Base-by-base conservation (phyloP, 2,797 vertebrate genomes). In the Aselliscus stoliczkanus region DNA sequence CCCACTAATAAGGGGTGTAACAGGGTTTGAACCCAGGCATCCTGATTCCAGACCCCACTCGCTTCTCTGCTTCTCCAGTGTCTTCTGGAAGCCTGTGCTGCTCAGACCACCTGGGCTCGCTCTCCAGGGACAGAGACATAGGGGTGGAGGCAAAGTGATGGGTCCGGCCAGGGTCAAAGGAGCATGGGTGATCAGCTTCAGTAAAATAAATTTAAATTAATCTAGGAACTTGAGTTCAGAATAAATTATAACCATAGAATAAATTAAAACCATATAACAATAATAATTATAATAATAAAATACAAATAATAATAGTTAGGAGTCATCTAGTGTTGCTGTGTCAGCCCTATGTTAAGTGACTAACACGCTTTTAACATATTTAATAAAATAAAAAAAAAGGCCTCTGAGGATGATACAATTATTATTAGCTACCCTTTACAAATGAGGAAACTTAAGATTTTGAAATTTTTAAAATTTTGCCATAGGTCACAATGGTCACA, bases 31-130 rank as follows among this genome's bases (percentile, higher is more conserved):
- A 73, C 34, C 34, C 69, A 92, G 81, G 90, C 14, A 73, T 62
- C 93, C 82, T 88, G 72, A 93, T 73, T 76, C 83, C 31, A 96
- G 58, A 92, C 92, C 13, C 44, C 69, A 50, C 79, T 93, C 31
- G 60, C 21, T 50, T 65, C 64, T 67, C 58, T 65, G 60, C 50
- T 88, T 89, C 56, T 87, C 84, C 34, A 67, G 75, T 23, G 39
- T 29, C 34, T 94, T 93, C 70, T 79, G 65, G 39, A 96, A 82
- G 62, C 62, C 70, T 77, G n/a, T 23, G 81, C 75, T 79, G 15
- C 17, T 56, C 42, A 92, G 31, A 25, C 11, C 23, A 72, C 54
- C 60, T 20, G 39, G 31, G n/a, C n/a, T 90, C 62, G 64, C 42
- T 64, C 67, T 88, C 82, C 83, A 64, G 25, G 23, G 47, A 93